phyloP scores from a whole-genome alignment of 2,113 vertebrate species.

The Echinops telfairi region DNA sequence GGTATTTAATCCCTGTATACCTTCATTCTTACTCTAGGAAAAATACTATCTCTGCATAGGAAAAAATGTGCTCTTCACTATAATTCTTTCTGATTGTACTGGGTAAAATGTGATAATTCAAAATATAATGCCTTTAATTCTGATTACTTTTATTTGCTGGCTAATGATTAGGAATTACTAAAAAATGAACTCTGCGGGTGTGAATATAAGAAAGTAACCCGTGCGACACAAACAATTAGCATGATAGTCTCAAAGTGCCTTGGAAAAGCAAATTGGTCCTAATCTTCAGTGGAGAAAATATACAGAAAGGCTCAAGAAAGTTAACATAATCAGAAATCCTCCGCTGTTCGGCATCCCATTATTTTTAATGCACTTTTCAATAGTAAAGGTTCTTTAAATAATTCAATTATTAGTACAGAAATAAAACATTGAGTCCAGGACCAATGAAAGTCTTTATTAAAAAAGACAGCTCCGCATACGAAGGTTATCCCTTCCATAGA shows the following conservation, averaged over 20 bases:
- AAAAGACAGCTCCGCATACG: background rate
- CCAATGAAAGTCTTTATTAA: conserved; percentile 26
- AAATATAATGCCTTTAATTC: background rate
- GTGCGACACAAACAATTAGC: background rate
- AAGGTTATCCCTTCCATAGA: conserved; percentile 31
- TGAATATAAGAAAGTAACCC: conserved; percentile 35
- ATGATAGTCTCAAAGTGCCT: background rate
- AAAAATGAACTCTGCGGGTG: background rate
- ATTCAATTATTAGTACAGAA: conserved; percentile 60
- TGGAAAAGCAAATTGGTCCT: background rate
- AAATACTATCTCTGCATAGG: background rate
- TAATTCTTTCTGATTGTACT: background rate
- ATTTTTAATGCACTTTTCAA: conserved; percentile 49
- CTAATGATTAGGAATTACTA: background rate
- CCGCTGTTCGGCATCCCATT: conserved; percentile 10
- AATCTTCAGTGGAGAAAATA: conserved; percentile 17
- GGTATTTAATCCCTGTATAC: background rate
- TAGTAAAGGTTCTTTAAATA: conserved; percentile 43
- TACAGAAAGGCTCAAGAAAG: background rate
- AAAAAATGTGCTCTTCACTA: background rate
- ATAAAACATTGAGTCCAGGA: conserved; percentile 20
- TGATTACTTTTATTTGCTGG: background rate
- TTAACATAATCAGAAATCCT: conserved; percentile 62
- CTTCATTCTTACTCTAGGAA: background rate
- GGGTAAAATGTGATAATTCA: conserved; percentile 23